These are phyloP conservation scores for Cecidostiba fungosa DNA, from an alignment of 2,888 invertebrate species.

Conservation along the genomic window DNA sequence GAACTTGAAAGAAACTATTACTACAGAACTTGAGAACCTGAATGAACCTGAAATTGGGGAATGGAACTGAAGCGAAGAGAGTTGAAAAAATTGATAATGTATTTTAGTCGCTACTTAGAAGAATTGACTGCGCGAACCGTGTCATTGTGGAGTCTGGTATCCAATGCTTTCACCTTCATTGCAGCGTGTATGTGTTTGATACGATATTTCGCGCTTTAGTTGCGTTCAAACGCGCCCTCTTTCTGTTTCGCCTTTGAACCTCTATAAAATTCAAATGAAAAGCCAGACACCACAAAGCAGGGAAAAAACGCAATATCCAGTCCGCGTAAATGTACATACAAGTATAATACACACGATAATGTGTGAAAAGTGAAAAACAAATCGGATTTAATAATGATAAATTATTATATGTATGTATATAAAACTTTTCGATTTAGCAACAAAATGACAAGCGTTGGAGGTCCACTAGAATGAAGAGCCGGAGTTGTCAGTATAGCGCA, in stretches of 20 bases:
- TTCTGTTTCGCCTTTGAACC: not conserved
- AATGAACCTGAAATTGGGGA: too few relatives aligned
- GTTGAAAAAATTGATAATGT: constrained; percentile 44
- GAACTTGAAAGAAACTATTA: too few relatives aligned
- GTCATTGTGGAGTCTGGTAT: not conserved
- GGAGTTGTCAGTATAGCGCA: constrained; percentile 7
- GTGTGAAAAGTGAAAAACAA: too few relatives aligned
- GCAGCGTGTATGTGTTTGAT: not conserved
- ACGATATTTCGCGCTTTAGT: constrained; percentile 17
- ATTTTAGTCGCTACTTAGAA: constrained; percentile 57
- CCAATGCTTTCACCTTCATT: not conserved
- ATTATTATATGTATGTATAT: not conserved
- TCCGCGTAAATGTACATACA: too few relatives aligned
- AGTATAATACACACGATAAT: too few relatives aligned
- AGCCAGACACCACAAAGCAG: not conserved
- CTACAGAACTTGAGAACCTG: too few relatives aligned
- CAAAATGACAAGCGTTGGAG: not conserved
- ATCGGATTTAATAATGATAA: too few relatives aligned
- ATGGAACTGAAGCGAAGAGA: not conserved
- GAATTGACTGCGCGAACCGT: not conserved
- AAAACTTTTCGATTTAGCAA: not conserved
- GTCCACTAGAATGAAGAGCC: not conserved
- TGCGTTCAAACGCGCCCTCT: not conserved
- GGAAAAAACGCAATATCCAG: not conserved
- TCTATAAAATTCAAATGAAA: constrained; percentile 31